phyloP scores from a whole-genome alignment of 1,140 invertebrate species.

The Maconellicoccus hirsutus region DNA sequence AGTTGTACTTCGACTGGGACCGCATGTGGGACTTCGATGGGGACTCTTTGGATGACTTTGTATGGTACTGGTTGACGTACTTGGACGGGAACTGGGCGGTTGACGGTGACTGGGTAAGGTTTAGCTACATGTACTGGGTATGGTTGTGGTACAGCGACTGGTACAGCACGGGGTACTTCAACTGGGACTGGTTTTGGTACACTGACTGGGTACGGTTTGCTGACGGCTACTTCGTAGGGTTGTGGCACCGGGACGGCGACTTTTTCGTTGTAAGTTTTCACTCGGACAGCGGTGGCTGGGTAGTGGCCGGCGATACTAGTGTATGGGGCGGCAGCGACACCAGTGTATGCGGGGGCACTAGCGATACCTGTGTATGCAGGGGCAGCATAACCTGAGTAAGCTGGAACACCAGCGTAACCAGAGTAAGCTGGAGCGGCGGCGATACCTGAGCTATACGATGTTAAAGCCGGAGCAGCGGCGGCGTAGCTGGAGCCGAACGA shows the following conservation, averaged over 20 bases:
- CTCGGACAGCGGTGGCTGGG: background rate
- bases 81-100: background rate
- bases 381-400: background rate
- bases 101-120: constrained; percentile 7
- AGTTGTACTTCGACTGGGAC: constrained; percentile 6
- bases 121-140: background rate
- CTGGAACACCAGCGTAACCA: background rate
- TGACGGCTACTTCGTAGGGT: background rate
- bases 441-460: background rate
- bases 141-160: background rate
- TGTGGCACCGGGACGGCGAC: background rate
- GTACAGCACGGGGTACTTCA: background rate
- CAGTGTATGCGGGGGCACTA: background rate
- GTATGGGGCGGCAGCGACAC: background rate
- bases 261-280: background rate
- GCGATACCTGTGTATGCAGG: too few species aligned
- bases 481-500: background rate
- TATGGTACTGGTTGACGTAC: constrained; percentile 13
- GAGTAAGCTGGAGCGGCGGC: background rate
- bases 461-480: background rate
- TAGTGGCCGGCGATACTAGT: background rate
- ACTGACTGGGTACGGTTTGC: background rate
- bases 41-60: constrained; percentile 6
- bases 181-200: constrained; percentile 6
- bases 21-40: background rate